Base-by-base conservation (phyloP, 2,888 invertebrate genomes). In the Drosophila pseudotakahashii region DNA sequence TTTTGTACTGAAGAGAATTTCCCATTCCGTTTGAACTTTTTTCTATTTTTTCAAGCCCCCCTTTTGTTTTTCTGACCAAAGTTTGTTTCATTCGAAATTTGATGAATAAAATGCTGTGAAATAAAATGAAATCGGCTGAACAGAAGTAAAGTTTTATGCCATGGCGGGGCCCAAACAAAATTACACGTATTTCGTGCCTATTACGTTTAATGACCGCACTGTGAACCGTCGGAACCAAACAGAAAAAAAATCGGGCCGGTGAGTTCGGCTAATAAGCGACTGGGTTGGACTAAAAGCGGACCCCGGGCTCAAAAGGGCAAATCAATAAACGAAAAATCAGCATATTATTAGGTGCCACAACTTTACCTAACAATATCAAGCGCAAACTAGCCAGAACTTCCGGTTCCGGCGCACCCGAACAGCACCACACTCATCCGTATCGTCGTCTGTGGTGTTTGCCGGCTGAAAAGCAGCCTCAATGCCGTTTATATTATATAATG, bases 341-440 rank as follows among this genome's bases (percentile, higher is more conserved):
- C 82, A 78, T 85, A 85, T 85, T 82, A 82, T 70, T 60, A 64
- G 47, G 59, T 42, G 32, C 63, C 32, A 34, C 55, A 44, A 45
- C 58, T 26, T 69, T 62, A 58, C 63, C 72, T 71, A 75, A 73
- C 76, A 69, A 82, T 89, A 88, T 88, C 87, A 86, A 81, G 89
- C 79, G 81, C 88, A 86, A 90, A 83, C 89, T 89, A 89, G 86
- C 89, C 88, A 89, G 76, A 77, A 89, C 88, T 79, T 90, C 90
- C 90, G 90, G 50, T 90, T 85, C 90, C 90, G 90, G 81, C 79
- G 75, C 73, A 77, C 75, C 79, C 85, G 70, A 72, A 73, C 72
- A 73, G 39, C 51, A 32, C 51, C 60, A 54, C 53, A 54, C n/a
- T 53, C n/a, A 57, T 16, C 47, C 45, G 61, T n/a, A 66, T 59